These are phyloP conservation scores for Bergia puertoricense DNA, from an alignment of 92 coral and sea anemone genomes.

Conservation along the genomic window DNA sequence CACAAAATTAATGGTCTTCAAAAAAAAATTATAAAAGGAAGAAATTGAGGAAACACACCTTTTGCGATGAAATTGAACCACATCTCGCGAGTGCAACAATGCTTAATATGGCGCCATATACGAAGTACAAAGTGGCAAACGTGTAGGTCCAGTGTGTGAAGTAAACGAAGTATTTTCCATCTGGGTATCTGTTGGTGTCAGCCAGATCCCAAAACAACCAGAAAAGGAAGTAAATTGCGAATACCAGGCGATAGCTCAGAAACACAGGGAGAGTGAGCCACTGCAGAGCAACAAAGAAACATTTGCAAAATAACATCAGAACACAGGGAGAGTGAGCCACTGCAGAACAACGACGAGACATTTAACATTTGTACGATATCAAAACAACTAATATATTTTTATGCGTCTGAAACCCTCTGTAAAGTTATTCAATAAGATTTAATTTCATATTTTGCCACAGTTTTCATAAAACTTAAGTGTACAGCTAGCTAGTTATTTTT, in stretches of 20 bases:
- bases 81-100: background rate
- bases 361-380: too few relatives aligned
- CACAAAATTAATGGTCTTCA: background rate
- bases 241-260: background rate
- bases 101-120: background rate
- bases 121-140: background rate
- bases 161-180: background rate
- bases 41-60: background rate
- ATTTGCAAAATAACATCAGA: background rate
- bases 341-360: too few relatives aligned
- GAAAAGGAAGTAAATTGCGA: background rate
- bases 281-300: background rate
- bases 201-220: background rate
- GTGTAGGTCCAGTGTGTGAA: background rate
- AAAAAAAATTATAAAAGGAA: too few relatives aligned
- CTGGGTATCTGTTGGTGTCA: background rate
- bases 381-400: too few relatives aligned
- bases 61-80: background rate
- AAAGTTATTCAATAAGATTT: too few relatives aligned
- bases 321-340: background rate
- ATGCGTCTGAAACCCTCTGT: too few relatives aligned
- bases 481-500: too few relatives aligned
- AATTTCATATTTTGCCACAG: too few relatives aligned
- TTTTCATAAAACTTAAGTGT: too few relatives aligned
- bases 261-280: background rate